These are phyloP conservation scores for Chymomyza fuscimana DNA, from an alignment of 2,888 invertebrate species.

Conservation along the genomic window DNA sequence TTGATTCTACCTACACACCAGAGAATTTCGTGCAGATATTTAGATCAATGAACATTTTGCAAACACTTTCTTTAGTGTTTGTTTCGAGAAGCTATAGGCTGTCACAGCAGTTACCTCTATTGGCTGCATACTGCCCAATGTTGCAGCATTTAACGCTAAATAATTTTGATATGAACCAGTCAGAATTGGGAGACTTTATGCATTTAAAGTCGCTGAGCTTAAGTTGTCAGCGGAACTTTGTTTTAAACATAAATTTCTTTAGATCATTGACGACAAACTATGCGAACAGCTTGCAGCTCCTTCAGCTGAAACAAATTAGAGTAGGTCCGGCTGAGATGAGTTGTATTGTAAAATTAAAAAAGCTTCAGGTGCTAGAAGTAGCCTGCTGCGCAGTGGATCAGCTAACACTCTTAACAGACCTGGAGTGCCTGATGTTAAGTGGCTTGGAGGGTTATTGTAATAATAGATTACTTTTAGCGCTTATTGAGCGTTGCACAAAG, in stretches of 20 bases:
- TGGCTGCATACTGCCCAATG: slow-evolving; percentile 34
- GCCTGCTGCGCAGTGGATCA: slow-evolving; percentile 24
- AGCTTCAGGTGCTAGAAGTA: slow-evolving; percentile 26
- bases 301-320: slow-evolving; percentile 35
- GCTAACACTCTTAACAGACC: slow-evolving; percentile 13
- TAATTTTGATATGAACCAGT: slow-evolving; percentile 44
- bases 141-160: slow-evolving; percentile 51
- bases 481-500: slow-evolving; percentile 36
- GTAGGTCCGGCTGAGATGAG: slow-evolving; percentile 36
- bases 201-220: slow-evolving; percentile 43
- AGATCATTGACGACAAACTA: slow-evolving; percentile 38
- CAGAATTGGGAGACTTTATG: slow-evolving; percentile 45
- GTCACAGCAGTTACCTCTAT: slow-evolving; percentile 17
- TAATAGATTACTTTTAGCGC: slow-evolving; percentile 20
- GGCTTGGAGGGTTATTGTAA: slow-evolving; percentile 12
- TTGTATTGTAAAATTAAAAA: slow-evolving; percentile 30
- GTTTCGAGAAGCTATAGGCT: slow-evolving; percentile 36
- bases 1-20: slow-evolving; percentile 42
- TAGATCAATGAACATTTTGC: slow-evolving; percentile 26
- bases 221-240: slow-evolving; percentile 27
- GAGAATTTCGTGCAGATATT: slow-evolving; percentile 39
- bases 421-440: slow-evolving; percentile 47
- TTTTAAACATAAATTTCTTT: slow-evolving; percentile 35
- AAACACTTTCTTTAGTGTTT: slow-evolving; percentile 27
- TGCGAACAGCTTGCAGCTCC: slow-evolving; percentile 32